Conservation (phyloP, 2,888 invertebrate genomes). For the Aleiodes alternator region DNA sequence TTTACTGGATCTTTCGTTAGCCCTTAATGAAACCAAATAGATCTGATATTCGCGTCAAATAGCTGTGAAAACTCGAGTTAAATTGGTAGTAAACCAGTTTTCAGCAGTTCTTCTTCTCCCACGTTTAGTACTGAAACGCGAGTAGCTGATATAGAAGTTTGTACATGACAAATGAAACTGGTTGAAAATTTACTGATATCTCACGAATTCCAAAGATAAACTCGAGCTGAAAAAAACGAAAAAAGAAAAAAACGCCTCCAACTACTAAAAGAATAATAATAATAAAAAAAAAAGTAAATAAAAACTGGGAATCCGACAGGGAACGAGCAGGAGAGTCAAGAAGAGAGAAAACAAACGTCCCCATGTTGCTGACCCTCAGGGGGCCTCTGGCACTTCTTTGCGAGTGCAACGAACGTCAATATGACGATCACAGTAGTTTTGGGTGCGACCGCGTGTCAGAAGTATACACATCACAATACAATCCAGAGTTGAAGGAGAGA, state of each 20-base stretch:
- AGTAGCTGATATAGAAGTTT: no score
- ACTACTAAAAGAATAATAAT: no score
- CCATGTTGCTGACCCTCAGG: slow-evolving; percentile 33
- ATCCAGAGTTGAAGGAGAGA: slow-evolving; percentile 13
- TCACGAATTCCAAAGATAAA: background rate
- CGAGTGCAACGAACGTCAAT: slow-evolving; percentile 45
- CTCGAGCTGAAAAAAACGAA: background rate
- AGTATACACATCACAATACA: slow-evolving; percentile 28
- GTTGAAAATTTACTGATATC: no score
- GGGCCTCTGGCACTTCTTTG: slow-evolving; percentile 34
- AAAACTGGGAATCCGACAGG: slow-evolving; percentile 4
- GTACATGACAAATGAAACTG: no score
- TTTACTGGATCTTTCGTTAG: no score
- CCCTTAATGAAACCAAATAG: no score
- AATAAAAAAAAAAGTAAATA: background rate
- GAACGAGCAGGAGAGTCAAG: background rate
- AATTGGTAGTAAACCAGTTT: no score
- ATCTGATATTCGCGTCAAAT: no score
- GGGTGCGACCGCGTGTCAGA: slow-evolving; percentile 46
- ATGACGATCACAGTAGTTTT: slow-evolving; percentile 43
- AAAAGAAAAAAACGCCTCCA: no score
- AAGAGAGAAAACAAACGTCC: background rate
- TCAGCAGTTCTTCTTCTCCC: no score
- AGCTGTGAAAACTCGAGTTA: no score
- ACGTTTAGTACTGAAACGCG: no score